Evolutionary conservation across 1,140 invertebrate species (phyloP).

Genomic region (Mamestra configurata): DNA sequence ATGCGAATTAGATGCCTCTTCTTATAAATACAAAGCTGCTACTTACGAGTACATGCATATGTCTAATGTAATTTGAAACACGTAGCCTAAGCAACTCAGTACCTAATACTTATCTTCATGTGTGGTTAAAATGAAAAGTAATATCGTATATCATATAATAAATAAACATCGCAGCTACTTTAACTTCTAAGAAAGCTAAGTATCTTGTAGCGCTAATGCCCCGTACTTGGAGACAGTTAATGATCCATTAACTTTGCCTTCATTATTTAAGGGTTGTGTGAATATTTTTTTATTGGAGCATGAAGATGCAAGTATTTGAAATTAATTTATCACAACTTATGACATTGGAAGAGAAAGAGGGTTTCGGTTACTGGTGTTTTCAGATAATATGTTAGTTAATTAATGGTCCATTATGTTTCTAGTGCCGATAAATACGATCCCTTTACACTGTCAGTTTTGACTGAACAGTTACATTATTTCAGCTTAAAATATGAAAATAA

Average conservation of each 20-base stretch:
- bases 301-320: no score
- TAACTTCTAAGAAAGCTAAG: conserved; percentile 2
- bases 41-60: no score
- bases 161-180: conserved; percentile 3
- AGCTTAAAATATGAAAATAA: no score
- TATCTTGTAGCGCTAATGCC: conserved; percentile 16
- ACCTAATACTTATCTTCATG: conserved; percentile 13
- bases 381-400: no score
- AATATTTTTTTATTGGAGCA: not conserved
- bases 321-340: no score
- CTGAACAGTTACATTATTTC: no score
- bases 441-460: no score
- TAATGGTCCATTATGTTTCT: no score
- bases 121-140: conserved; percentile 36
- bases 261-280: not conserved
- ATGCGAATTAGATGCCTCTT: not conserved
- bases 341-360: no score
- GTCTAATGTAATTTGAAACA: conserved; percentile 15
- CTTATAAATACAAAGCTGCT: not conserved
- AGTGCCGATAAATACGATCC: no score
- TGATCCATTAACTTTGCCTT: not conserved
- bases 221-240: not conserved
- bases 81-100: conserved; percentile 1
- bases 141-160: conserved; percentile 22
- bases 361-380: no score